phyloP scores from a whole-genome alignment of 2,797 vertebrate species.

The Urosaurus nigricauda region DNA sequence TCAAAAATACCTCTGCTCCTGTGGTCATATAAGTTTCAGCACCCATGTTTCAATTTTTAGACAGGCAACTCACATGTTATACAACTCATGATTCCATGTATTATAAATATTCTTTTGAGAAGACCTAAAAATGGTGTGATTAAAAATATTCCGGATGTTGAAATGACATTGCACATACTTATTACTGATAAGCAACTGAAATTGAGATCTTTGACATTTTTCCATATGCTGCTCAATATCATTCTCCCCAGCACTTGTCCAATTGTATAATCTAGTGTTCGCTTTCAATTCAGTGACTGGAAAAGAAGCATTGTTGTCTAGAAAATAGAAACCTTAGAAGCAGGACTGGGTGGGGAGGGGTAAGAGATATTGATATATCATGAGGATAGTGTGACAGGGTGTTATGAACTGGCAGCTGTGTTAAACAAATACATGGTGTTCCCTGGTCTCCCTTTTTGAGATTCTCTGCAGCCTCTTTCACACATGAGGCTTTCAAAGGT shows the following conservation, averaged over 20 bases:
- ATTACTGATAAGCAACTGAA: neutral
- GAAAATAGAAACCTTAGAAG: slow-evolving; percentile 2
- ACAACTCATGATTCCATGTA: neutral
- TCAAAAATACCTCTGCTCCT: too few species aligned
- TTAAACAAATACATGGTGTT: neutral
- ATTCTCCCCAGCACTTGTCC: neutral
- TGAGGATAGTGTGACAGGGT: neutral
- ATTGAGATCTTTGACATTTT: neutral
- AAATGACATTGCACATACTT: neutral
- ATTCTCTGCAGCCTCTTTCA: neutral
- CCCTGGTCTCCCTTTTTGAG: neutral
- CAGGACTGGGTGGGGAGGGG: neutral
- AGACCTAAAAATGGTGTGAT: neutral
- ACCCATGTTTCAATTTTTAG: neutral
- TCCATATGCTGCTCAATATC: neutral
- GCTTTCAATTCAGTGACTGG: neutral
- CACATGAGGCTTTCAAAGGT: neutral
- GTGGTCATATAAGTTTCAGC: neutral
- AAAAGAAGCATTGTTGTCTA: neutral
- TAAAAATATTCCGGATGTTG: neutral
- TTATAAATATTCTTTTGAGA: neutral
- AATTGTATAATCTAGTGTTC: neutral
- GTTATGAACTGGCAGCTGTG: neutral
- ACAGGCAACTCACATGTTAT: neutral
- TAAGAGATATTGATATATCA: neutral